Conservation (phyloP, 2,113 vertebrate genomes). For the Chloropsis hardwickii region DNA sequence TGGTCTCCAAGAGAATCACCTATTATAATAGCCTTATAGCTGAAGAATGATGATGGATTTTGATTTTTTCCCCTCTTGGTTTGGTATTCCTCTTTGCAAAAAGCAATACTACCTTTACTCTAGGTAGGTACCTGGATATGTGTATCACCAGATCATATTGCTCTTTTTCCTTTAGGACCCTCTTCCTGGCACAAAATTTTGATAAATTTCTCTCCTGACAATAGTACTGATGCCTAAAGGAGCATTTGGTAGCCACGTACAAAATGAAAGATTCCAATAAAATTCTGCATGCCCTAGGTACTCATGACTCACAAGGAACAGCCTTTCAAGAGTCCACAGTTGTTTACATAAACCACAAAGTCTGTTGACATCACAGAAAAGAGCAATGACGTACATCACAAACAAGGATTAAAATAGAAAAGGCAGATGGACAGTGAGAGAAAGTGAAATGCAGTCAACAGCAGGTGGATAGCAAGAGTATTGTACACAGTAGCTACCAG, state of each 20-base stretch:
- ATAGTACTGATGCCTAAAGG: background rate
- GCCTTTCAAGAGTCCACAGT: background rate
- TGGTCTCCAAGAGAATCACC: background rate
- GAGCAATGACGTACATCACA: background rate
- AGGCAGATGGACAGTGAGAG: background rate
- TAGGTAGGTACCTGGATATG: background rate
- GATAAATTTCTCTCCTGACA: background rate
- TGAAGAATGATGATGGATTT: background rate
- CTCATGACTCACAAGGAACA: constrained; percentile 21
- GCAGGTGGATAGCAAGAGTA: background rate
- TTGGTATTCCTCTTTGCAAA: background rate
- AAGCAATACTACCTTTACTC: background rate
- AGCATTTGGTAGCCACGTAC: background rate
- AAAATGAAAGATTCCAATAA: background rate
- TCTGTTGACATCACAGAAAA: background rate
- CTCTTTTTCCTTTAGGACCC: background rate
- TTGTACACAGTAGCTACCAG: background rate
- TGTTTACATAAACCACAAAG: background rate
- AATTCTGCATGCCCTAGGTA: background rate
- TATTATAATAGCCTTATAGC: background rate
- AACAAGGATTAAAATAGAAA: background rate
- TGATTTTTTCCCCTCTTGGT: background rate
- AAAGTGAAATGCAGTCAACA: background rate
- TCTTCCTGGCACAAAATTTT: background rate
- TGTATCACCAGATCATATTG: background rate